Base-by-base conservation (phyloP, 37 sponge, comb jelly and placozoan genomes). In the Spongilla lacustris region DNA sequence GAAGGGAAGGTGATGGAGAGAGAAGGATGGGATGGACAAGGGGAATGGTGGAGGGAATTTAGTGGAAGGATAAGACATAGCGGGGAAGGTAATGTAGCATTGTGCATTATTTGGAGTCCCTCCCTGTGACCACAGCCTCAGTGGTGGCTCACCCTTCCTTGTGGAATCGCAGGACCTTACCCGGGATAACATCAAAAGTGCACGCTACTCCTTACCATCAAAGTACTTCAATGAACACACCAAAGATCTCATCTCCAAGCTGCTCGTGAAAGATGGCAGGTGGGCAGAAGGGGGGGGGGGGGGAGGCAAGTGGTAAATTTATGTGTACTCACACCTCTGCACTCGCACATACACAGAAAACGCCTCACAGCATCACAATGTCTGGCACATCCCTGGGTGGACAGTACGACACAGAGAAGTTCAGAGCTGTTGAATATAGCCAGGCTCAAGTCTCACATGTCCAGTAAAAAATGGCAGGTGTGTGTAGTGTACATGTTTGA, bases 101-200 rank as follows among this genome's bases (percentile, higher is more conserved):
- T 4, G 9, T 4, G 28, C 8, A 8, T 10, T 46, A 8, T 3
- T 25, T 3, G 71, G 6, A 28, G 71, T 29, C n/a, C n/a, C n/a
- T n/a, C n/a, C n/a, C n/a, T n/a, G n/a, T n/a, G n/a, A n/a, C n/a
- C n/a, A n/a, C n/a, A n/a, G n/a, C n/a, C 76, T 94, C 79, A 78
- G 86, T 37, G 95, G 95, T 0, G 23, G 50, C 12, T 81, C 89
- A 30, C 95, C 95, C 24, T 94, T 94, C 80, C 77, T 69, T 50
- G 88, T 75, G 24, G 83, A 87, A 76, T 83, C 88, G 23, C n/a
- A 58, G 70, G 85, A 84, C 35, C 85, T 86, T 22, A 87, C 88
- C 21, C 86, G 78, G 50, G 77, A 88, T 13, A 91, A 94, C 77
- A 91, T 94, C 71, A 69, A 27, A 36, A 73, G 19, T 37, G 86